Evolutionary conservation across 2,888 invertebrate genomes (phyloP).

Genomic region (Erpobdella octoculata): DNA sequence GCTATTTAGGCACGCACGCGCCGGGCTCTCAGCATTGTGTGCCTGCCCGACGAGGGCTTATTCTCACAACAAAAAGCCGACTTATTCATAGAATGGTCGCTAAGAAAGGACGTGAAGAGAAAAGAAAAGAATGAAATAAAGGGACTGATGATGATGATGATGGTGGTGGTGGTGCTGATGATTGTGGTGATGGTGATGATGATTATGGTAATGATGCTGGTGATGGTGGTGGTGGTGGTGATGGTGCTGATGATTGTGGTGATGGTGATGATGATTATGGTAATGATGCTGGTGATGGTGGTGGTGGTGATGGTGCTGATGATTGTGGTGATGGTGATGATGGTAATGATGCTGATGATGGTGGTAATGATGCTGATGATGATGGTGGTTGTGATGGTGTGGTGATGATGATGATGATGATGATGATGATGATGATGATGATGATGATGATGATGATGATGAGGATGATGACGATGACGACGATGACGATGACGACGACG

Average conservation of each 20-base stretch:
- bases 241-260: neutral
- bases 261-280: neutral
- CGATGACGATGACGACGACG: neutral
- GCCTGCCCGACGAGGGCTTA: neutral
- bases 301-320: neutral
- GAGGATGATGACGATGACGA: neutral
- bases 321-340: neutral
- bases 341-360: neutral
- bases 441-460: neutral
- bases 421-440: neutral
- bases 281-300: neutral
- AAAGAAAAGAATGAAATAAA: neutral
- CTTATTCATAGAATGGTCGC: neutral
- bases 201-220: neutral
- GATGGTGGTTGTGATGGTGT: too few relatives aligned
- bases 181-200: too few relatives aligned
- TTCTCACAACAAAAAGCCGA: conserved; percentile 3
- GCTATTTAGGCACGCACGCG: conserved; percentile 1
- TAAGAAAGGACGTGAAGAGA: neutral
- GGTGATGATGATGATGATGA: neutral
- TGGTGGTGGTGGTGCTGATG: too few relatives aligned
- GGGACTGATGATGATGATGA: conserved; percentile 29
- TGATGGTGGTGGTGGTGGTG: neutral
- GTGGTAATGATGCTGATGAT: too few relatives aligned
- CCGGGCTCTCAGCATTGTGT: neutral